A percentile compares a stretch with the other conserved stretches of the same genome.
These are phyloP conservation scores for Scolopax rusticola DNA, from an alignment of 2,797 vertebrate species.

Conservation along the genomic window DNA sequence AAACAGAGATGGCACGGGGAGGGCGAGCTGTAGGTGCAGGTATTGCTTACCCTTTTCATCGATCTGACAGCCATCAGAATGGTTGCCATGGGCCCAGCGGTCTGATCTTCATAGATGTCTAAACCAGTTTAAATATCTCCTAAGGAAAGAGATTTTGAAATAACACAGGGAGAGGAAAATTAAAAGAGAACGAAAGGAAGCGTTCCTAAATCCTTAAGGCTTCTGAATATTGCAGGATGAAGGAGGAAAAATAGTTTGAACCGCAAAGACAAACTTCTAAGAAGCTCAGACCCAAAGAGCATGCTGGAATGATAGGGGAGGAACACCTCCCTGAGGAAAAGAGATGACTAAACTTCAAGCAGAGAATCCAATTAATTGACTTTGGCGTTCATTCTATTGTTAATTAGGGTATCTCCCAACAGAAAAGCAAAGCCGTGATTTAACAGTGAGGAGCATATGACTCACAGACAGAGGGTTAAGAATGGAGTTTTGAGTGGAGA, in stretches of 20 bases:
- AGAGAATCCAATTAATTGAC: constrained; percentile 43
- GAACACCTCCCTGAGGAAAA: neutral
- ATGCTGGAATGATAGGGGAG: neutral
- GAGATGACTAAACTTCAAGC: constrained; percentile 34
- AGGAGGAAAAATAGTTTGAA: neutral
- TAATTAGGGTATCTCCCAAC: constrained; percentile 50
- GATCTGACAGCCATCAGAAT: neutral
- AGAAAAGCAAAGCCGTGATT: constrained; percentile 3
- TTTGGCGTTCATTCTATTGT: constrained; percentile 6
- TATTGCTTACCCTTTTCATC: neutral
- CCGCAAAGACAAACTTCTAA: neutral
- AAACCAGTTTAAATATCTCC: neutral
- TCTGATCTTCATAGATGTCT: neutral
- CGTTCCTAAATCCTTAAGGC: neutral
- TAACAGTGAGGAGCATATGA: neutral
- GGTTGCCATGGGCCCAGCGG: neutral
- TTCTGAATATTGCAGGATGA: neutral
- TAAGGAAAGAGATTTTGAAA: neutral
- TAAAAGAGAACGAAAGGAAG: neutral
- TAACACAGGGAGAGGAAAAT: neutral
- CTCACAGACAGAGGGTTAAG: neutral
- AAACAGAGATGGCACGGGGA: neutral
- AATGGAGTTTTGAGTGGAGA: neutral
- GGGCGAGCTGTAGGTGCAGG: neutral
- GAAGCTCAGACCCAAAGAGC: neutral